Evolutionary conservation across 2,888 invertebrate genomes (phyloP).

Genomic region (Julus scanicus): DNA sequence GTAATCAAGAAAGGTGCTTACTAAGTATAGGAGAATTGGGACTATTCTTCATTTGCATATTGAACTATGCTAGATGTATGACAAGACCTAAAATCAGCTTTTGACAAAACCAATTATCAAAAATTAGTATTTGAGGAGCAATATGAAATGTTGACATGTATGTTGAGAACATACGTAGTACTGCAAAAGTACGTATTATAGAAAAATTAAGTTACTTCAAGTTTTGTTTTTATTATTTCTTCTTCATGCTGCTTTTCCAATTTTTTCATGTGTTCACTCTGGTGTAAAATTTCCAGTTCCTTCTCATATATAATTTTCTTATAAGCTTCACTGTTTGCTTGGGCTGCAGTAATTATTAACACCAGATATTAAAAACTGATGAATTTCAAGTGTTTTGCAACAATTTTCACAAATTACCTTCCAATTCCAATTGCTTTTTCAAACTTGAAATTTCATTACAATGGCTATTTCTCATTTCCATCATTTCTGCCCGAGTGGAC

Average conservation of each 20-base stretch:
- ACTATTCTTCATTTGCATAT: too few relatives aligned
- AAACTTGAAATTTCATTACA: neutral
- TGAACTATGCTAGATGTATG: neutral
- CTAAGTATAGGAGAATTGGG: neutral
- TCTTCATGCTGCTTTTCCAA: neutral
- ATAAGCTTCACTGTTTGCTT: neutral
- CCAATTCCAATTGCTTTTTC: slow-evolving; percentile 6
- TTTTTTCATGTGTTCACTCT: neutral
- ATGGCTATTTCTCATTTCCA: neutral
- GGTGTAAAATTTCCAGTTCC: slow-evolving; percentile 19
- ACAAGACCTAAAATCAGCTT: neutral
- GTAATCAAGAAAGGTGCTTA: neutral
- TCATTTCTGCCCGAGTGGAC: neutral
- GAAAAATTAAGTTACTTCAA: neutral
- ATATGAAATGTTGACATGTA: neutral
- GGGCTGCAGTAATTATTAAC: neutral
- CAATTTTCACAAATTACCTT: neutral
- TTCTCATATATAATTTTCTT: slow-evolving; percentile 40
- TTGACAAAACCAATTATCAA: too few relatives aligned
- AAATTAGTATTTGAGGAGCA: too few relatives aligned
- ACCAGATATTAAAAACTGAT: neutral
- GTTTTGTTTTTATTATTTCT: slow-evolving; percentile 14
- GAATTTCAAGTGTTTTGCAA: neutral
- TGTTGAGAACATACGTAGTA: neutral
- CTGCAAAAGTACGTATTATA: neutral